Base-by-base conservation (phyloP, 2,797 vertebrate species). In the Lepus oiostolus region DNA sequence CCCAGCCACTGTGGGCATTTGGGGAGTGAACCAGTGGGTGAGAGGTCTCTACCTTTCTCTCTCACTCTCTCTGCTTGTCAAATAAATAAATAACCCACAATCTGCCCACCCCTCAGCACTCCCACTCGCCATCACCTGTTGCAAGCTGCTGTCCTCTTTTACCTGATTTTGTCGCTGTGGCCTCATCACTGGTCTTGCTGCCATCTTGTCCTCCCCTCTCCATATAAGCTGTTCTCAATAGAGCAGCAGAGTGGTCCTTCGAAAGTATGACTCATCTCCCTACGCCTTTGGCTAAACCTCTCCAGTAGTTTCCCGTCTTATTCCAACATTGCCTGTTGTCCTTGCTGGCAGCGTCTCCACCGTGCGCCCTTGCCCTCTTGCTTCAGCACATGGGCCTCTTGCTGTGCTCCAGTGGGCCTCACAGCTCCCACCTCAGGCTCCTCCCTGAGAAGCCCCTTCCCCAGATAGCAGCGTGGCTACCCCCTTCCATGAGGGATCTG, bases 141-240 rank as follows among this genome's bases (percentile, higher is more conserved):
- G 30, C 10, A 0, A 79, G 30, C n/a, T 35, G 9, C 6, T 1
- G 0, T 68, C 6, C 0, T 68, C 8, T 0, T 70, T 32, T 24
- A 9, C 30, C 88, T 89, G 81, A 60, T 70, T 28, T 1, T 38
- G 42, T 42, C 62, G 11, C 58, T 2, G 0, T 7, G 42, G 71
- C 58, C 75, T 47, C 68, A 30, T 65, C 26, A 13, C 35, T 22
- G 21, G 4, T 85, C 63, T 71, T 32, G 26, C 52, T 62, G 30
- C 54, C 54, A 58, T 76, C 62, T 50, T 75, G 4, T 68, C 54
- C 50, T 88, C 58, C 42, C 65, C 3, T 1, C 6, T 13, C 38
- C 35, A 7, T 26, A 52, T 1, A 19, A 0, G 68, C 28, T 68
- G 0, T 42, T 82, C 60, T 72, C 80, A 76, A 47, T 67, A 67